Evolutionary conservation across 2,888 invertebrate genomes (phyloP), one percentile per base, ranked within the genome.

Genomic region (Oithona nana): DNA sequence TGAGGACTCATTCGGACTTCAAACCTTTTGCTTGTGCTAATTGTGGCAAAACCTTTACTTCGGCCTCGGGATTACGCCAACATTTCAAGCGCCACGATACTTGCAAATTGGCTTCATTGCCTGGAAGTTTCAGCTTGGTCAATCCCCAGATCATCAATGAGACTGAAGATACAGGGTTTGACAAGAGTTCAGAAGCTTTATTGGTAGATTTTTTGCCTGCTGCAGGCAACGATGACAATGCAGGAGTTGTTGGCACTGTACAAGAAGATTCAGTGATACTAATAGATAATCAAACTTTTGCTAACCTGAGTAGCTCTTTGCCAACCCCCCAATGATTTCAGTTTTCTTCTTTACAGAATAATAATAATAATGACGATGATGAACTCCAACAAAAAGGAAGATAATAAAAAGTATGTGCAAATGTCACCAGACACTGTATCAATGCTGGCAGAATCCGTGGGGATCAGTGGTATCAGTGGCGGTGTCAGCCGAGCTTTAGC

Each of bases 11-110:
- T 30, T 64, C 64, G 30, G 66, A 65, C 13, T 54, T 64, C 8
- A 65, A 66, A 57, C 64, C 64, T 55, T 66, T 66, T 64, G 64
- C 64, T 39, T 66, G 66, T 63, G 64, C 65, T 49, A 66, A 65
- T 29, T 66, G 66, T 31, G 64, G 65, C 54, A 66, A 66, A 61
- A 65, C 64, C 20, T 66, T 66, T 59, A 64, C 66, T 2, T 26
- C 59, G 28, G 20, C 59, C 48, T 50, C 28, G 24, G 59, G 50
- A 22, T 26, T 59, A 2, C 22, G 49, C 1, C 59, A 59, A 3
- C 59, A 59, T 49, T 59, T 59, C 26, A 49, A 49, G 31, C 16
- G 29, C 20, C 29, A 57, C 28, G 57, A 57, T 13, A 57, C 57
- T 6, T 57, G 57, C 28, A 20, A 31, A 22, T 22, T 39, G 13